Base-by-base conservation (phyloP, 2,113 vertebrate genomes). In the Syngnathus floridae region DNA sequence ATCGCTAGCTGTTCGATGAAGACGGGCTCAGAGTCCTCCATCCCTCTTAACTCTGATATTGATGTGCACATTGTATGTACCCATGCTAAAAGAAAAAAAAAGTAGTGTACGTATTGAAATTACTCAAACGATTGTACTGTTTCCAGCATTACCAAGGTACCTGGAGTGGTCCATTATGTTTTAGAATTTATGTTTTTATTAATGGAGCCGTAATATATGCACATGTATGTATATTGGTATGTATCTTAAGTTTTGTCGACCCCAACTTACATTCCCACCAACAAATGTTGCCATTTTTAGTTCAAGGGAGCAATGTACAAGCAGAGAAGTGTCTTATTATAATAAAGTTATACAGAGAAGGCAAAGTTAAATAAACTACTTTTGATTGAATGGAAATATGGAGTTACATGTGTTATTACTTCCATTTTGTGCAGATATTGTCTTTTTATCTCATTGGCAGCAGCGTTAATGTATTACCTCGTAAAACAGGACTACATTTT, bases 271-370 rank as follows among this genome's bases (percentile, higher is more conserved):
- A 91, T 91, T 92, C 91, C 91, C 91, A 90, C 84, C 81, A 87
- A 89, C 80, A 90, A 83, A 84, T 91, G 90, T 91, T 91, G 91
- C 90, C 89, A 92, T 91, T 91, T 91, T 87, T 91, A 87, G 88
- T 92, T 92, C 85, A 92, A 90, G 91, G 91, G 91, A 92, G 90
- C 91, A 91, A 92, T 92, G 91, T 92, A 91, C 90, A 91, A 90
- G 91, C 90, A 91, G 90, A 92, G 87, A 91, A 91, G 90, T 92
- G 91, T 92, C 91, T 92, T 92, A 91, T 91, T 90, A 91, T 91
- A 91, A 91, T 91, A 91, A 91, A 89, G 87, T 85, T 91, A 90
- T 90, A 92, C 88, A 91, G 87, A 91, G 88, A 86, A 88, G 88
- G 89, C 86, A 90, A 91, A 90, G 80, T 89, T 87, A 90, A 91